Conservation (phyloP, 2,797 vertebrate species). For the Microtus californicus region DNA sequence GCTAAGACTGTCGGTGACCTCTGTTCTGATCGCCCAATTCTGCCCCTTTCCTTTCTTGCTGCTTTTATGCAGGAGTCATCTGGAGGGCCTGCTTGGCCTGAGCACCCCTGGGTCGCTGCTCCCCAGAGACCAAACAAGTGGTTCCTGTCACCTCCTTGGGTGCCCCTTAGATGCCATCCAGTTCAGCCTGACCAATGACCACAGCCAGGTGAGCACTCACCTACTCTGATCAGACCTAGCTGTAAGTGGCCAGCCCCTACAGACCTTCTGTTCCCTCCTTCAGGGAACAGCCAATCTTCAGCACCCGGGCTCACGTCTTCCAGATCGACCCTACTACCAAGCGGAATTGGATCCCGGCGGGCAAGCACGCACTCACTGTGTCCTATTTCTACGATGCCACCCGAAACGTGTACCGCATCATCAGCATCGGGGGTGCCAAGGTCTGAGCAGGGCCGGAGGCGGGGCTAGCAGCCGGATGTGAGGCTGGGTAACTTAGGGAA, state of each 20-base stretch:
- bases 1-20: not conserved
- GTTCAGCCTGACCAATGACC: slow-evolving; percentile 81
- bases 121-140: slow-evolving; percentile 61
- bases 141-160: slow-evolving; percentile 30
- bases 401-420: slow-evolving; percentile 96
- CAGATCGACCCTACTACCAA: slow-evolving; percentile 98
- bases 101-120: not conserved
- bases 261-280: not conserved
- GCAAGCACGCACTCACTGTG: slow-evolving; percentile 96
- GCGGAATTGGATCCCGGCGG: slow-evolving; percentile 97
- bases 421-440: slow-evolving; percentile 98
- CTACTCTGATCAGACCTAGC: fast-evolving
- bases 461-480: not conserved
- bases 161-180: slow-evolving; percentile 31
- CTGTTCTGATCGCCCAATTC: not conserved
- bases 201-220: slow-evolving; percentile 81
- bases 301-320: slow-evolving; percentile 96
- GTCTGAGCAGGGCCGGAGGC: slow-evolving; percentile 80
- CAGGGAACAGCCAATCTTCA: slow-evolving; percentile 98
- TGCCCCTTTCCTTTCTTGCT: not conserved
- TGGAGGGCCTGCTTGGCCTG: not conserved
- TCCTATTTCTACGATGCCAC: slow-evolving; percentile 97
- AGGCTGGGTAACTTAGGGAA: not conserved
- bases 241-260: fast-evolving
- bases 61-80: not conserved